Evolutionary conservation across 2,888 invertebrate genomes (phyloP).

Genomic region (Coenonympha arcania): DNA sequence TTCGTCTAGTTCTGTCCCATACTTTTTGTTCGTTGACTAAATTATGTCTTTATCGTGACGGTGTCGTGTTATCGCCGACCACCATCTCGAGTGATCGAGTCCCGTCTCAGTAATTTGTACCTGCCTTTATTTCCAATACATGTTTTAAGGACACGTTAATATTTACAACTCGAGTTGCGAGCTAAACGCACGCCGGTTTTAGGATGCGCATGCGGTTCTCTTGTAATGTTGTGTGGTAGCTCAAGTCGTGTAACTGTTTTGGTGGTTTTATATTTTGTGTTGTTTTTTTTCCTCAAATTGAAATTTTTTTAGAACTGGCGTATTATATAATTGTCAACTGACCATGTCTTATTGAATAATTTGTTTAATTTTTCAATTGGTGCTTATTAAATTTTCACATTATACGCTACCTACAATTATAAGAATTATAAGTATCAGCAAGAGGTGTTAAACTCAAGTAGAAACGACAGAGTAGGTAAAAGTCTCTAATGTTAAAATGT

Average conservation of each 20-base stretch:
- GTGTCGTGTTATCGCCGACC: slow-evolving; percentile 54
- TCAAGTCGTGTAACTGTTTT: not conserved
- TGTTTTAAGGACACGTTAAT: slow-evolving; percentile 37
- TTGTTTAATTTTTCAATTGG: too few species aligned
- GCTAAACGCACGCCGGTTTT: slow-evolving; percentile 8
- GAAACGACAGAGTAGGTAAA: too few species aligned
- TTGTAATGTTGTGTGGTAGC: not conserved
- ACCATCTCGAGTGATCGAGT: slow-evolving; percentile 64
- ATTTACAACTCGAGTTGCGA: slow-evolving; percentile 26
- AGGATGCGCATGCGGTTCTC: not conserved
- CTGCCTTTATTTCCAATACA: slow-evolving; percentile 48
- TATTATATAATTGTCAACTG: too few species aligned
- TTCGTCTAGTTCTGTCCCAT: slow-evolving; percentile 60
- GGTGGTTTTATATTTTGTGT: not conserved
- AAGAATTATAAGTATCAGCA: too few species aligned
- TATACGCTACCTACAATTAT: too few species aligned
- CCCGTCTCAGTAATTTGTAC: slow-evolving; percentile 65
- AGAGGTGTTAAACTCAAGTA: too few species aligned
- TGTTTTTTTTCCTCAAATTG: not conserved
- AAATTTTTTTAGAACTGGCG: not conserved
- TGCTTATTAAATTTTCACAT: too few species aligned
- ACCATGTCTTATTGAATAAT: too few species aligned
- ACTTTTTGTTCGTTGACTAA: slow-evolving; percentile 67
- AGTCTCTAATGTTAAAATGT: too few species aligned
- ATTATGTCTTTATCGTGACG: slow-evolving; percentile 71